Conservation (phyloP, 2,113 vertebrate genomes). For the Lynx canadensis region DNA sequence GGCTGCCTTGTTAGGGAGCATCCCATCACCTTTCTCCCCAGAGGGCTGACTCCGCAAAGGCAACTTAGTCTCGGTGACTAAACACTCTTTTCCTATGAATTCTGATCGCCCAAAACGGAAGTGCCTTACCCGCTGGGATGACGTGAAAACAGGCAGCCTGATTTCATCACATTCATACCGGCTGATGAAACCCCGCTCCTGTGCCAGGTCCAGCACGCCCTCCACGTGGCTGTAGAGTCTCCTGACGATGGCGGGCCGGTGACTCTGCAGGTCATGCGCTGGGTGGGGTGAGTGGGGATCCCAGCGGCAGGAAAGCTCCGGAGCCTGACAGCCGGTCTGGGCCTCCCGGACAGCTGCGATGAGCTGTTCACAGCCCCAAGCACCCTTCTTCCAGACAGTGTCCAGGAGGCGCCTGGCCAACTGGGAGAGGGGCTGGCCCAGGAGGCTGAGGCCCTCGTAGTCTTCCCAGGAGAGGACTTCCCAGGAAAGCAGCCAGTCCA, state of each 20-base stretch:
- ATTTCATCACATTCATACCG: constrained; percentile 87
- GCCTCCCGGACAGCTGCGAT: constrained; percentile 79
- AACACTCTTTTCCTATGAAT: not conserved
- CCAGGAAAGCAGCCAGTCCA: constrained; percentile 89
- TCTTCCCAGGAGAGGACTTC: constrained; percentile 89
- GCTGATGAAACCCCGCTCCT: constrained; percentile 82
- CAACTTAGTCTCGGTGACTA: not conserved
- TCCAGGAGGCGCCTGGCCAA: constrained; percentile 88
- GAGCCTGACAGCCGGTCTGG: not conserved
- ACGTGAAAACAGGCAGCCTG: constrained; percentile 86
- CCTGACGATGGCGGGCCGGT: constrained; percentile 85
- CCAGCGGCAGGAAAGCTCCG: not conserved
- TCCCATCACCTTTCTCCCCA: not conserved
- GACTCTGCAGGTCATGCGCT: constrained; percentile 79
- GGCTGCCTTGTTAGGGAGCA: not conserved
- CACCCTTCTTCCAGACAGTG: constrained; percentile 86
- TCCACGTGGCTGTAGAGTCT: constrained; percentile 84
- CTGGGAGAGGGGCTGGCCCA: constrained; percentile 81
- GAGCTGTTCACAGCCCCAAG: constrained; percentile 81
- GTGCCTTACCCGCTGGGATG: constrained; percentile 88
- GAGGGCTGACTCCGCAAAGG: not conserved
- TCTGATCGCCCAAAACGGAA: not conserved
- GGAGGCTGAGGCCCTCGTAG: constrained; percentile 84
- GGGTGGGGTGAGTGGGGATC: constrained; percentile 40
- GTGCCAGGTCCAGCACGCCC: constrained; percentile 79